A percentile compares a stretch with the other conserved stretches of the same genome.
Evolutionary conservation across 2,797 vertebrate genomes (phyloP).

Genomic region (Protosalanx chinensis): DNA sequence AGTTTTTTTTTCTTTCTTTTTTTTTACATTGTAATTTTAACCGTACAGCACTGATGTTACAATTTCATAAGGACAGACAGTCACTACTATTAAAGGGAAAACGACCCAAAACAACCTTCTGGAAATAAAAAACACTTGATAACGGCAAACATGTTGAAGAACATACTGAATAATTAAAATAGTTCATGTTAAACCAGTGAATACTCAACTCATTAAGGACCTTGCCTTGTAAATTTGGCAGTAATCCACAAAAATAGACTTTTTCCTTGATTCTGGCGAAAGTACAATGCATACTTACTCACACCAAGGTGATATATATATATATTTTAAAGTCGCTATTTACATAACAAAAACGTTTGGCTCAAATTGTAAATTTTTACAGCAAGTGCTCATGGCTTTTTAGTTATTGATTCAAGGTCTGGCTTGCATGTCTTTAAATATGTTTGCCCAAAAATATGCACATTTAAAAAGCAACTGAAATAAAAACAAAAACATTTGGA

Average conservation of each 20-base stretch:
- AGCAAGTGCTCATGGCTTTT: slow-evolving; percentile 99
- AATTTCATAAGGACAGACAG: slow-evolving; percentile 84
- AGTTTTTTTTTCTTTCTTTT: slow-evolving; percentile 41
- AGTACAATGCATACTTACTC: slow-evolving; percentile 90
- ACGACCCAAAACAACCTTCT: slow-evolving; percentile 76
- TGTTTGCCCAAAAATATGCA: slow-evolving; percentile 79
- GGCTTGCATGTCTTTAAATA: slow-evolving; percentile 82
- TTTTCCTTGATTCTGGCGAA: slow-evolving; percentile 87
- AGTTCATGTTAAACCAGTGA: slow-evolving; percentile 95
- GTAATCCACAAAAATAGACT: slow-evolving; percentile 99
- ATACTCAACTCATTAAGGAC: slow-evolving; percentile 92
- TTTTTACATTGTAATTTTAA: slow-evolving; percentile 81
- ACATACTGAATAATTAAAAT: slow-evolving; percentile 94
- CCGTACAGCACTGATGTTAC: slow-evolving; percentile 85
- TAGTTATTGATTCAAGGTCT: slow-evolving; percentile 89
- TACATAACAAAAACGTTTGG: slow-evolving; percentile 88
- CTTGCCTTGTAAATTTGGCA: slow-evolving; percentile 91
- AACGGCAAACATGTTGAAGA: slow-evolving; percentile 82
- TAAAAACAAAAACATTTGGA: slow-evolving; percentile 60
- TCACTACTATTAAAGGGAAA: slow-evolving; percentile 86
- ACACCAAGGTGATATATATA: slow-evolving; percentile 94
- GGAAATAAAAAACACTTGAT: slow-evolving; percentile 78
- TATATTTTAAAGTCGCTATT: slow-evolving; percentile 88
- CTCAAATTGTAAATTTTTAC: slow-evolving; percentile 94
- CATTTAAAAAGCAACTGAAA: slow-evolving; percentile 79